Evolutionary conservation across 1,140 invertebrate species (phyloP), one percentile per base, ranked within the genome.

Genomic region (Pogonus chalceus): DNA sequence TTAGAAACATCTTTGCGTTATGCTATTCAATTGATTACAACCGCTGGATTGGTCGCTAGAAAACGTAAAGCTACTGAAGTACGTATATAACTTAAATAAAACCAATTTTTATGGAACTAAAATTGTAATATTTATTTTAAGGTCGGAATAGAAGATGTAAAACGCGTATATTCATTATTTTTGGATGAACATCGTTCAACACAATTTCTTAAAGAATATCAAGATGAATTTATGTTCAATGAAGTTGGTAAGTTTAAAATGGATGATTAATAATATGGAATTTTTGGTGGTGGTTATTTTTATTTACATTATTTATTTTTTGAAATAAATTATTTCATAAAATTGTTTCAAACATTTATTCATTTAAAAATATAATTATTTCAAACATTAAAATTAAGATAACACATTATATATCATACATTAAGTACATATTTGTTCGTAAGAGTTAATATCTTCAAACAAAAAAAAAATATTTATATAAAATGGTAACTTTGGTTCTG

Each of bases 21-120:
- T 72, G 88, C 93, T n/a, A 99, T 99, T 71, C 96, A 99, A 66
- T 78, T 99, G 2, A 99, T 99, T 59, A 96, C 94, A 31, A 90
- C 92, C 0, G 89, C 96, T 0, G 90, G 88, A 64, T 79, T 99
- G 20, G 90, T 98, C 24, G 84, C 90, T 53, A 77, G 79, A 23
- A 81, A 77, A 73, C 80, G 75, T 58, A 97, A 96, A 75, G 87
- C 88, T 2, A 82, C 79, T 2, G 88, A 92, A 76, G 87, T 87
- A 58, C 64, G 56, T 60, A 1, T 7, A 31, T 31, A 16, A 23
- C 18, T 31, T 31, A 14, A 7, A 14, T 39, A 14, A 20, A 9
- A 21, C 22, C 21, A 37, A 50, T 55, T 53, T 26, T 57, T 2
- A 23, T 55, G 23, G 43, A 35, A 26, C 39, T 20, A 48, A 1